phyloP scores from a whole-genome alignment of 2,888 invertebrate genomes.

The Agrochola circellaris region DNA sequence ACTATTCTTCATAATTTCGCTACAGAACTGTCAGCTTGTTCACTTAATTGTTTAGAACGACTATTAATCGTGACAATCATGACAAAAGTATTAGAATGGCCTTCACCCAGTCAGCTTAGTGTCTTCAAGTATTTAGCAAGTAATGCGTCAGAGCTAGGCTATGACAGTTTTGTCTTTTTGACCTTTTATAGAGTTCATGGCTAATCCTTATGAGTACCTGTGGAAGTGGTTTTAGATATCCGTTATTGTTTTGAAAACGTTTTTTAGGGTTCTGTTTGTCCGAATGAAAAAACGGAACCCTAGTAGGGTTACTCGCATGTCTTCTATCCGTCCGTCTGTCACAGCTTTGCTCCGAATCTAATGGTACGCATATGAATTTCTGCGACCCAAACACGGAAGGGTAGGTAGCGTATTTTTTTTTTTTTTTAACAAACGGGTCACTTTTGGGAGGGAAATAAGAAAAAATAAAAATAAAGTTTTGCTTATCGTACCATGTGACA shows the following conservation, averaged over 20 bases:
- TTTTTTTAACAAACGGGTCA: no score
- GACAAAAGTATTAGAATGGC: constrained; percentile 27
- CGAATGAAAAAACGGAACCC: no score
- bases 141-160: background rate
- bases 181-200: constrained; percentile 32
- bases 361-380: no score
- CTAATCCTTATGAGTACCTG: background rate
- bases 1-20: constrained; percentile 1
- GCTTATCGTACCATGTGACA: no score
- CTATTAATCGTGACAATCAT: constrained; percentile 17
- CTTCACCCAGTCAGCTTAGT: constrained; percentile 39
- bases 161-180: background rate
- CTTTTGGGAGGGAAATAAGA: no score
- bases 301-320: no score
- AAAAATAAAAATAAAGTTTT: no score
- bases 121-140: constrained; percentile 23
- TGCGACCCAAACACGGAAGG: no score
- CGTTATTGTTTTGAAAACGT: background rate
- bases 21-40: constrained; percentile 5
- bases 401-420: no score
- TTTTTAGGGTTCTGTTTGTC: background rate
- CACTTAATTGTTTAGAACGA: constrained; percentile 8
- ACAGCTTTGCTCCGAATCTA: no score
- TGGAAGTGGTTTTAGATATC: background rate
- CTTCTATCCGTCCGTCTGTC: no score